Evolutionary conservation across 2,113 vertebrate species (phyloP), one percentile per base, ranked within the genome.

Genomic region (Serinus canaria): DNA sequence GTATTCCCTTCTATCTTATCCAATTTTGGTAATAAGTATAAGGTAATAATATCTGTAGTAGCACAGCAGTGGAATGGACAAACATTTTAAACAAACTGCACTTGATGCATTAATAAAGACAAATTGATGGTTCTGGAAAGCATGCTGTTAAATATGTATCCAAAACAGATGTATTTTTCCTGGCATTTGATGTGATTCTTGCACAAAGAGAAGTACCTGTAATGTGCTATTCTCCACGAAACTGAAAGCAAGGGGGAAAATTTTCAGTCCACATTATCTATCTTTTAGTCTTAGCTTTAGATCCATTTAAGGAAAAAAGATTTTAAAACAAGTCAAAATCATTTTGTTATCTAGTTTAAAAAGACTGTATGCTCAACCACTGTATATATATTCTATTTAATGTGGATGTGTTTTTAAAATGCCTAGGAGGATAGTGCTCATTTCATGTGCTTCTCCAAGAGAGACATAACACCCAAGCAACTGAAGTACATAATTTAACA

Each of bases 241-340:
- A 85, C 78, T 80, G 64, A 96, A 97, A 97, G 92, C 76, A 84
- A 93, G 64, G 59, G 66, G 63, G 41, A 70, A 92, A 90, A 80
- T 79, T 95, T 96, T 78, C 93, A 95, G 94, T 94, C 84, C 87
- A 59, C 89, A 88, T 94, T 95, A 95, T 95, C 87, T 96, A 82
- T 95, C 95, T 96, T 93, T 94, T 95, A 86, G 88, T 92, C 94
- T 92, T 91, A 94, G 93, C 44, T 97, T 96, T 96, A 83, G 81
- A 94, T 88, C 95, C 76, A 85, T 96, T 96, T 96, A 97, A 97
- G 84, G 75, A 90, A 96, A 96, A 92, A 97, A 74, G 56, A 94
- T 97, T 94, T 97, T 95, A 89, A 96, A 96, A 96, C 92, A 97
- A 96, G 94, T 94, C 88, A 94, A 97, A 96, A 96, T 95, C 87